These are phyloP conservation scores for Exephanes ischioxanthus DNA, from an alignment of 2,888 invertebrate species.

Conservation along the genomic window DNA sequence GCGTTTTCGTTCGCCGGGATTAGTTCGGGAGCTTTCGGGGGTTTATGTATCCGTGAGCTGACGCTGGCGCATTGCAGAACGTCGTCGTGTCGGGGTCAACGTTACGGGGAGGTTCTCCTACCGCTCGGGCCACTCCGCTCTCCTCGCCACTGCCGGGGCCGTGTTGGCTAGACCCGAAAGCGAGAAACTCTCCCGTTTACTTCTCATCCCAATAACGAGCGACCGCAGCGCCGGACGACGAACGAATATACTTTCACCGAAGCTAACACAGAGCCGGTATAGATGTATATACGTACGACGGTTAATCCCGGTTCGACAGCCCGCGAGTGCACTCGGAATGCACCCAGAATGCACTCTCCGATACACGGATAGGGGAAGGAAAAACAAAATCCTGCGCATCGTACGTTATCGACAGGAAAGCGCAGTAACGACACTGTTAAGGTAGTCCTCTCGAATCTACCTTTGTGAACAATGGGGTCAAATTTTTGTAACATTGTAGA, in stretches of 20 bases:
- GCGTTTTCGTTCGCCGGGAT: slow-evolving; percentile 43
- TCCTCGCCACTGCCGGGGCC: not conserved
- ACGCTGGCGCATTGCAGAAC: slow-evolving; percentile 74
- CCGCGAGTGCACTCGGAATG: slow-evolving; percentile 37
- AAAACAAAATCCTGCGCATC: slow-evolving; percentile 13
- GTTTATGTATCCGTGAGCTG: slow-evolving; percentile 48
- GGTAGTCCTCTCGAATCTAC: too few relatives aligned
- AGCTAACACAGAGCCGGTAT: not conserved
- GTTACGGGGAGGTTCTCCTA: slow-evolving; percentile 41
- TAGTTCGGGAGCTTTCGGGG: slow-evolving; percentile 31
- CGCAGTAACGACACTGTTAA: not conserved
- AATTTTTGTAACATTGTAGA: too few relatives aligned
- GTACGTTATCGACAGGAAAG: too few relatives aligned
- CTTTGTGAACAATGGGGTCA: too few relatives aligned
- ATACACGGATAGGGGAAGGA: not conserved
- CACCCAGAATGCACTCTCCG: slow-evolving; percentile 1
- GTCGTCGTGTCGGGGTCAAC: slow-evolving; percentile 63
- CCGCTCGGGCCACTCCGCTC: not conserved
- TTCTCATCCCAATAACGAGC: slow-evolving; percentile 30
- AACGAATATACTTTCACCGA: slow-evolving; percentile 12
- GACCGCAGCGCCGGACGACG: not conserved
- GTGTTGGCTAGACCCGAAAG: slow-evolving; percentile 64
- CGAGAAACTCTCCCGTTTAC: slow-evolving; percentile 69
- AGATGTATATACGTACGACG: slow-evolving; percentile 11
- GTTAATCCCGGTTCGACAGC: slow-evolving; percentile 41